Evolutionary conservation across 2,797 vertebrate genomes (phyloP), one percentile per base, ranked within the genome.

Genomic region (Stomatorhinus walkeri): DNA sequence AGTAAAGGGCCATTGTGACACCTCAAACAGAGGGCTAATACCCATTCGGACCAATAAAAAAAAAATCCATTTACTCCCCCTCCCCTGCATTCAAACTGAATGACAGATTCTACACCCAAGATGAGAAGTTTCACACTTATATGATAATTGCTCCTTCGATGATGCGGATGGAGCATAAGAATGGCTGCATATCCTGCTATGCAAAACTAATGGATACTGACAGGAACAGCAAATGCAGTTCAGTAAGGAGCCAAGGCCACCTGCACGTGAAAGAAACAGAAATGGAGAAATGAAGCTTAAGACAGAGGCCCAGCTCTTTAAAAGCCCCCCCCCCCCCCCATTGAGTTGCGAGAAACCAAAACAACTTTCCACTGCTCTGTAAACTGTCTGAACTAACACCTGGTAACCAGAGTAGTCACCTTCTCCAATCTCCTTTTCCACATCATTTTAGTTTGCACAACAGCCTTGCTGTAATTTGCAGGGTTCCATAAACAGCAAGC

Each of bases 151-250:
- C 87, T 46, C 90, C 87, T 89, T 51, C 85, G 72, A 51, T 88
- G 32, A 54, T 32, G n/a, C 8, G 22, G 32, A 49, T 22, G 1
- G 46, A 49, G 36, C 64, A 36, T 12, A 36, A 72, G 56, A 24
- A n/a, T 4, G 14, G 40, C 84, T 8, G 2, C 48, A 52, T 49
- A 16, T 10, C 61, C 76, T 72, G 40, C 72, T 46, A 59, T 24
- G 43, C 52, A 22, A 61, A 87, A 76, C 87, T 81, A 56, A 89
- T 76, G 3, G 79, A 81, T 72, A 6, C 76, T 52, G 54, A 87
- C 88, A 89, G 87, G 89, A 92, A 90, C 89, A 91, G 89, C 87
- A 90, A 89, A 72, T 85, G 56, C 85, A 91, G 59, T 89, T 89
- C 88, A 90, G 85, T 43, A 81, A 89, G 59, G 36, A 81, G n/a